Evolutionary conservation across 1,140 invertebrate genomes (phyloP), one percentile per base, ranked within the genome.

Genomic region (Cherax quadricarinatus): DNA sequence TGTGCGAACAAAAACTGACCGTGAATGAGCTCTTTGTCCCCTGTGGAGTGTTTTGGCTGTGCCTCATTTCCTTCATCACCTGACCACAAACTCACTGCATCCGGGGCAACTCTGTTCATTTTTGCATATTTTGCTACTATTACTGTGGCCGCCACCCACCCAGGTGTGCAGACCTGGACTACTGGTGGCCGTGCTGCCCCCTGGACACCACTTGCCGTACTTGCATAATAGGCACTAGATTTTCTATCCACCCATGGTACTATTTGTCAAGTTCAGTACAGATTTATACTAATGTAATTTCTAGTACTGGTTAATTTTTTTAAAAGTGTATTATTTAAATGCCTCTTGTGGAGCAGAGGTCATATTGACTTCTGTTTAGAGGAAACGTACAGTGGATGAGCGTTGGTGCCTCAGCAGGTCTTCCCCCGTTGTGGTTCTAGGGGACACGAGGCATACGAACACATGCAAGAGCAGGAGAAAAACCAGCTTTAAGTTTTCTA

Each of bases 11-110:
- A 75, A 86, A 86, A 75, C 60, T 75, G 88, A 78, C 62, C 51
- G 79, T 82, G 81, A 62, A 41, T 53, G 70, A 91, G 90, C 90
- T 91, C 90, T 91, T 89, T 91, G 90, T 91, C 90, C 90, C 90
- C 82, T 66, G 90, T 91, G 90, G 90, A 91, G 90, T 91, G 90
- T 91, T 91, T 86, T 91, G 90, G 90, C 90, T 91, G 90, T 91
- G 90, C 90, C 90, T 91, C 90, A 91, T 80, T 86, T 91, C 90
- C 90, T 79, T 86, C 70, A 60, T 86, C 84, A 91, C 88, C 80
- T 89, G 88, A 89, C 88, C 81, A 73, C 88, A 89, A 57, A 89
- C 88, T 89, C 88, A 89, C 88, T 83, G 62, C 66, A 18, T 30
- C 80, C 78, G 90, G 90, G 90, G 84, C 78, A 60, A 82, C 41